Evolutionary conservation across 1,140 invertebrate species (phyloP).

Genomic region (Nylanderia fulva): DNA sequence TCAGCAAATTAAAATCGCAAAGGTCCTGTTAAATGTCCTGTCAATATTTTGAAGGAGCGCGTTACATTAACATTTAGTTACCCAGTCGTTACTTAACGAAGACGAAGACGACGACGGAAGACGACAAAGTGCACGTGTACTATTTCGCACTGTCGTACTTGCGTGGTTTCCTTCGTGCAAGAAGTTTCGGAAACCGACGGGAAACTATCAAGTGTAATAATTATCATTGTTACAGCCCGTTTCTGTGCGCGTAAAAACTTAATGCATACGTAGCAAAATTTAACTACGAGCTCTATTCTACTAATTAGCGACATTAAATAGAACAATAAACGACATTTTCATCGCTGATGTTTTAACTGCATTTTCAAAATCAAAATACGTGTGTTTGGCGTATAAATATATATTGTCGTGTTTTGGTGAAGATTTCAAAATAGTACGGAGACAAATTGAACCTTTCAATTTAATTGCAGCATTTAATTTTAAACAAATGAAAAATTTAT

Average conservation of each 20-base stretch:
- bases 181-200: conserved; percentile 52
- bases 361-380: background rate
- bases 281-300: background rate
- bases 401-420: background rate
- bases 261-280: conserved; percentile 39
- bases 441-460: background rate
- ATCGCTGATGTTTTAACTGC: conserved; percentile 11
- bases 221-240: conserved; percentile 44
- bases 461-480: background rate
- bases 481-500: background rate
- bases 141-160: conserved; percentile 46
- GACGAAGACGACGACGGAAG: background rate
- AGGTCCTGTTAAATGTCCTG: background rate
- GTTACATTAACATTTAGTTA: conserved; percentile 13
- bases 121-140: conserved; percentile 22
- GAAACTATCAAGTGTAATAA: conserved; percentile 41
- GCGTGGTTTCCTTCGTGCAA: conserved; percentile 12
- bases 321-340: background rate
- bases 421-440: background rate
- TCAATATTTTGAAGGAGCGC: background rate
- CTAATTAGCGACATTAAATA: conserved; percentile 41
- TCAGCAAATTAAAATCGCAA: background rate
- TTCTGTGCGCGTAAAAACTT: conserved; percentile 42
- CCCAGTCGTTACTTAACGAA: background rate
- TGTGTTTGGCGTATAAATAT: background rate